These are phyloP conservation scores for Thunnus maccoyii DNA, from an alignment of 2,113 vertebrate genomes.

Conservation along the genomic window DNA sequence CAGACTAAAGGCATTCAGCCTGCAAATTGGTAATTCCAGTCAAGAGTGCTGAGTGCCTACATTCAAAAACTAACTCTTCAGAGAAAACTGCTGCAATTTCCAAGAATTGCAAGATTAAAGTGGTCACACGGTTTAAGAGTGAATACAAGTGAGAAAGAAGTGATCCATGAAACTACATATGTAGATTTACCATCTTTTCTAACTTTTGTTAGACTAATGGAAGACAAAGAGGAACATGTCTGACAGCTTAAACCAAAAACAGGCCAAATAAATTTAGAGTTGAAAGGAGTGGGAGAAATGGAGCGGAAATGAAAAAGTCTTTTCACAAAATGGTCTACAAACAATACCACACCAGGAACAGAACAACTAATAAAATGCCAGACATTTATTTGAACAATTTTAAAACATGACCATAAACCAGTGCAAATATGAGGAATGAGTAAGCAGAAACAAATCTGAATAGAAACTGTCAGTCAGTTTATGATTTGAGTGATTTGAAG, in stretches of 20 bases:
- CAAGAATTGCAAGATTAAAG: slow-evolving; percentile 58
- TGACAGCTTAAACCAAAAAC: slow-evolving; percentile 46
- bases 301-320: slow-evolving; percentile 19
- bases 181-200: slow-evolving; percentile 8
- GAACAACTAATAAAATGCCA: slow-evolving; percentile 20
- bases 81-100: slow-evolving; percentile 68
- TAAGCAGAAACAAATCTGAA: slow-evolving; percentile 9
- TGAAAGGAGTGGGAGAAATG: slow-evolving; percentile 16
- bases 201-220: slow-evolving; percentile 3
- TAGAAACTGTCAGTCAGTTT: background rate
- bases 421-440: slow-evolving; percentile 5
- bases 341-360: slow-evolving; percentile 24
- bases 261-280: slow-evolving; percentile 11
- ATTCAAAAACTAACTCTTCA: slow-evolving; percentile 63
- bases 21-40: slow-evolving; percentile 73
- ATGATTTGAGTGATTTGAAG: no score
- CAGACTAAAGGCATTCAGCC: slow-evolving; percentile 73
- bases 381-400: slow-evolving; percentile 26
- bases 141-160: slow-evolving; percentile 35
- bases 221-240: slow-evolving; percentile 9
- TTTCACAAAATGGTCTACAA: slow-evolving; percentile 26
- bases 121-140: slow-evolving; percentile 27
- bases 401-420: background rate
- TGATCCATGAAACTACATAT: slow-evolving; percentile 21
- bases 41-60: slow-evolving; percentile 53